Conservation (phyloP, 2,888 invertebrate species). For the Eurois occulta region DNA sequence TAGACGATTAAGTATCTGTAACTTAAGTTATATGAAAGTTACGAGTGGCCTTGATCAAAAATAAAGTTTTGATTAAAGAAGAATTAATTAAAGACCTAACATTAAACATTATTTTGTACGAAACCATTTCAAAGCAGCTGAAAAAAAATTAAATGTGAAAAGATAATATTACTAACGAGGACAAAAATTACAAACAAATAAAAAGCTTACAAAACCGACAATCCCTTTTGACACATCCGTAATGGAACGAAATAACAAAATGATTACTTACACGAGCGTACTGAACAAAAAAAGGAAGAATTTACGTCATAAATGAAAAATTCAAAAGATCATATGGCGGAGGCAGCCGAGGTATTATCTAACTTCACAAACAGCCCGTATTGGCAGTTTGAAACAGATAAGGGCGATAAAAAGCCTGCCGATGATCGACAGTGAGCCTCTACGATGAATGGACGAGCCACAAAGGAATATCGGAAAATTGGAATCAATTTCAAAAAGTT, state of each 20-base stretch:
- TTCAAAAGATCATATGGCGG: conserved; percentile 63
- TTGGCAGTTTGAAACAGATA: conserved; percentile 69
- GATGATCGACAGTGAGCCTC: conserved; percentile 64
- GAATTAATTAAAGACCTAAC: not conserved
- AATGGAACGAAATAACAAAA: conserved; percentile 47
- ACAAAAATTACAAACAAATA: conserved; percentile 19
- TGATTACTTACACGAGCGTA: conserved; percentile 49
- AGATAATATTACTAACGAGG: not conserved
- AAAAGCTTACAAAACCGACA: conserved; percentile 21
- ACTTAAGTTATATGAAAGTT: not conserved
- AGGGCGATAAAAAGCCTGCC: conserved; percentile 65
- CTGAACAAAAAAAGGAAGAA: conserved; percentile 43
- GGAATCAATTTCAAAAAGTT: conserved; percentile 62
- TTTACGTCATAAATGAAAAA: conserved; percentile 59
- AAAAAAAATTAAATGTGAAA: conserved; percentile 1
- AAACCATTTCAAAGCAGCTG: not conserved
- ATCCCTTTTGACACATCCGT: conserved; percentile 14
- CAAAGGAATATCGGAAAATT: conserved; percentile 61
- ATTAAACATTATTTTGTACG: not conserved
- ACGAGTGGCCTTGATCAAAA: not conserved
- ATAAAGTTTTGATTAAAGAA: not conserved
- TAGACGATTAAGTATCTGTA: not conserved
- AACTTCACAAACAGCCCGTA: conserved; percentile 65
- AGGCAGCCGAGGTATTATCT: conserved; percentile 59
- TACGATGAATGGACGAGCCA: conserved; percentile 53